phyloP scores from a whole-genome alignment of 2,113 vertebrate species.

The Chaetura pelagica region DNA sequence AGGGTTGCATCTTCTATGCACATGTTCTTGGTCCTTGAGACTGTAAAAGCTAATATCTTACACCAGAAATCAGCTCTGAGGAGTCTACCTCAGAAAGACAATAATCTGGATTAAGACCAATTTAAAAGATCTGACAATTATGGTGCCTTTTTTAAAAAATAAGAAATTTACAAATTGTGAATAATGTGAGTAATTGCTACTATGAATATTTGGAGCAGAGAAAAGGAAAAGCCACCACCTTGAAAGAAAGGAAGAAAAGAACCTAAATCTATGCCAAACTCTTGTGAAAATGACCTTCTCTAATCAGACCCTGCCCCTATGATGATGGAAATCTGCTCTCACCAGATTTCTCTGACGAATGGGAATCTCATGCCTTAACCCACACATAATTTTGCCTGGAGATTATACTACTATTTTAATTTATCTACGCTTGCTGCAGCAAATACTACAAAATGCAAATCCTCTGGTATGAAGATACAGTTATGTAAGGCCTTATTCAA shows the following conservation, averaged over 20 bases:
- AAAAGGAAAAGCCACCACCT: neutral
- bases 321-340: constrained; percentile 15
- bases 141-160: no score
- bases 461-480: constrained; percentile 33
- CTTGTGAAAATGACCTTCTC: neutral
- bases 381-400: constrained; percentile 45
- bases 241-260: neutral
- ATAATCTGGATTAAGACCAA: neutral
- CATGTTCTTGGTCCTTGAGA: neutral
- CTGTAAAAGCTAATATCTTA: neutral
- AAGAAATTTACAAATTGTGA: neutral
- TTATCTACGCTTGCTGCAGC: constrained; percentile 29
- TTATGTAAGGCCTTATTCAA: constrained; percentile 33
- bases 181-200: neutral
- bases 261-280: neutral
- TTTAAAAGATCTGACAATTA: neutral
- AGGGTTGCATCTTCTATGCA: neutral
- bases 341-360: constrained; percentile 1
- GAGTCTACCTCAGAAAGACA: neutral
- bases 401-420: constrained; percentile 51
- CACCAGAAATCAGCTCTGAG: neutral
- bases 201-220: neutral
- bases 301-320: neutral
- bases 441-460: constrained; percentile 50
- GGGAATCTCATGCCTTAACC: constrained; percentile 19